A percentile compares a stretch with the other conserved stretches of the same genome.
Evolutionary conservation across 2,113 vertebrate species (phyloP).

Genomic region (Gallinago paraguaiae): DNA sequence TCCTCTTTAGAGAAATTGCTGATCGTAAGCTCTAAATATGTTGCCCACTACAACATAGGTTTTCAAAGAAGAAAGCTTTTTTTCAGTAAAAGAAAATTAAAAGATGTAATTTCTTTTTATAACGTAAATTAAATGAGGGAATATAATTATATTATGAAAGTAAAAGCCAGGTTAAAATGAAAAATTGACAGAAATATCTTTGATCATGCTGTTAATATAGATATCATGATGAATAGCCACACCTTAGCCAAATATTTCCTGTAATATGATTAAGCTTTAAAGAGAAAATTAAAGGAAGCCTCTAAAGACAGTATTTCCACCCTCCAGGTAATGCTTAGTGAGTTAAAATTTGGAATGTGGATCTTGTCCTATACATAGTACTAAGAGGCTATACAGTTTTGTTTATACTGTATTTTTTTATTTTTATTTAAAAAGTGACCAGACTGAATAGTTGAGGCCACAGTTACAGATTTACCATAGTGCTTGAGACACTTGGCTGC

Average conservation of each 20-base stretch:
- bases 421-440: background rate
- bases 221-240: conserved; percentile 26
- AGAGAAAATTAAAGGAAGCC: background rate
- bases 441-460: background rate
- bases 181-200: conserved; percentile 32
- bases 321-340: background rate
- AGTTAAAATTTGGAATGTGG: background rate
- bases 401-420: background rate
- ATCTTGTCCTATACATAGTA: background rate
- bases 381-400: background rate
- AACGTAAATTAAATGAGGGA: conserved; percentile 23
- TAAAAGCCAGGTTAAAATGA: conserved; percentile 59
- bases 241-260: conserved; percentile 63
- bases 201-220: conserved; percentile 38
- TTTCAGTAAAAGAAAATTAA: conserved; percentile 63
- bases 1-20: conserved; percentile 76
- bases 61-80: conserved; percentile 53
- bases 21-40: conserved; percentile 72
- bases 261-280: conserved; percentile 37
- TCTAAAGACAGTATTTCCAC: background rate
- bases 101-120: conserved; percentile 58
- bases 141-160: conserved; percentile 60
- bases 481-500: background rate
- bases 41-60: conserved; percentile 40
- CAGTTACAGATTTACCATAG: accelerated